Conservation (phyloP, 2,797 vertebrate genomes). For the Melanotaenia pygmaea region DNA sequence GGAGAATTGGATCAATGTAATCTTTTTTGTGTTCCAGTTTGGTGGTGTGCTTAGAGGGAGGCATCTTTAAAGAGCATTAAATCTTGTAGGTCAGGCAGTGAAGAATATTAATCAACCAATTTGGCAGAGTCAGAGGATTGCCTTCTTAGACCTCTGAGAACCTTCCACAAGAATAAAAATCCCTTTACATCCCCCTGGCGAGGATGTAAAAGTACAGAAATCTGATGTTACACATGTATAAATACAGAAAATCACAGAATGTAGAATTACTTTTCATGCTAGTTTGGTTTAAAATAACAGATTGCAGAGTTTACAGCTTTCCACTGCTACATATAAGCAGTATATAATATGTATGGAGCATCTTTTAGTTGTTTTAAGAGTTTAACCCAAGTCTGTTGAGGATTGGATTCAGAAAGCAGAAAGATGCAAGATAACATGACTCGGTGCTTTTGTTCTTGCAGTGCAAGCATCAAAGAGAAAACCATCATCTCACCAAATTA, state of each 20-base stretch:
- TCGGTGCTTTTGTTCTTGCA: too few relatives aligned
- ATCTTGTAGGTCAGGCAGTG: conserved; percentile 61
- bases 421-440: too few relatives aligned
- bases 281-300: not conserved
- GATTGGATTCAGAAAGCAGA: too few relatives aligned
- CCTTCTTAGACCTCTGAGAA: conserved; percentile 17
- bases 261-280: not conserved
- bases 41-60: conserved; percentile 23
- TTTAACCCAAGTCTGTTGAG: not conserved
- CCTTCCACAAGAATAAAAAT: conserved; percentile 6
- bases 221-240: not conserved
- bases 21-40: conserved; percentile 50
- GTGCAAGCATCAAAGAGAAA: too few relatives aligned
- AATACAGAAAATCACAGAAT: not conserved
- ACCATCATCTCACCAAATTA: too few relatives aligned
- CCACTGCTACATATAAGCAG: not conserved
- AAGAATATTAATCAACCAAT: conserved; percentile 61
- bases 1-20: conserved; percentile 13
- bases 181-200: not conserved
- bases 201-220: not conserved
- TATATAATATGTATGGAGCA: too few relatives aligned
- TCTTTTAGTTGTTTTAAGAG: too few relatives aligned
- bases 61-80: conserved; percentile 59
- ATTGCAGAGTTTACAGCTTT: not conserved
- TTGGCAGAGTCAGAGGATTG: conserved; percentile 30